Conservation (phyloP, 1,140 invertebrate genomes). For the Gonatopus flavifemur region DNA sequence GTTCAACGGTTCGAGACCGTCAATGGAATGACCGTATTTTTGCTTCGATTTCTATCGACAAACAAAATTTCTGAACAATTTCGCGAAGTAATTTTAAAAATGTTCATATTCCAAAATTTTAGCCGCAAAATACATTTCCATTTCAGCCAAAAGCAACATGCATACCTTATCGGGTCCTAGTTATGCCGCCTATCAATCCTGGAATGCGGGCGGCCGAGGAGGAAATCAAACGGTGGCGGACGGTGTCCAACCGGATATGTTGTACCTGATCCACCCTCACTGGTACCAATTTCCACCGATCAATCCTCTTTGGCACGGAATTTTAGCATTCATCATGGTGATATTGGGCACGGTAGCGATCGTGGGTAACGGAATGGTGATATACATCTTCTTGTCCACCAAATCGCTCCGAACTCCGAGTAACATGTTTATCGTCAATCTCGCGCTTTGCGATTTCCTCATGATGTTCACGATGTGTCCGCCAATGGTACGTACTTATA, state of each 20-base stretch:
- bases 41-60: neutral
- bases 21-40: neutral
- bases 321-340: slow-evolving; percentile 75
- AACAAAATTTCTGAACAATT: too few species aligned
- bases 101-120: neutral
- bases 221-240: slow-evolving; percentile 74
- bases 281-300: slow-evolving; percentile 78
- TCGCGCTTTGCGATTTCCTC: slow-evolving; percentile 84
- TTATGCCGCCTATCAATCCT: slow-evolving; percentile 41
- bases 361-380: slow-evolving; percentile 81
- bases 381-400: slow-evolving; percentile 81
- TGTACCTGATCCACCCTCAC: slow-evolving; percentile 70
- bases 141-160: slow-evolving; percentile 43
- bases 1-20: neutral
- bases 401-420: slow-evolving; percentile 79
- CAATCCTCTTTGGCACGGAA: slow-evolving; percentile 77
- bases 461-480: slow-evolving; percentile 86
- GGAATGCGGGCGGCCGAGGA: slow-evolving; percentile 32
- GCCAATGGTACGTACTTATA: slow-evolving; percentile 63
- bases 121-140: too few species aligned
- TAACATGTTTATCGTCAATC: slow-evolving; percentile 81
- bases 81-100: neutral
- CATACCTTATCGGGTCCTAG: slow-evolving; percentile 50
- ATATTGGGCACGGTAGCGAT: slow-evolving; percentile 71
- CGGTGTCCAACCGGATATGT: slow-evolving; percentile 71